Conservation (phyloP, 2,797 vertebrate species). For the Fistularia tabacaria region DNA sequence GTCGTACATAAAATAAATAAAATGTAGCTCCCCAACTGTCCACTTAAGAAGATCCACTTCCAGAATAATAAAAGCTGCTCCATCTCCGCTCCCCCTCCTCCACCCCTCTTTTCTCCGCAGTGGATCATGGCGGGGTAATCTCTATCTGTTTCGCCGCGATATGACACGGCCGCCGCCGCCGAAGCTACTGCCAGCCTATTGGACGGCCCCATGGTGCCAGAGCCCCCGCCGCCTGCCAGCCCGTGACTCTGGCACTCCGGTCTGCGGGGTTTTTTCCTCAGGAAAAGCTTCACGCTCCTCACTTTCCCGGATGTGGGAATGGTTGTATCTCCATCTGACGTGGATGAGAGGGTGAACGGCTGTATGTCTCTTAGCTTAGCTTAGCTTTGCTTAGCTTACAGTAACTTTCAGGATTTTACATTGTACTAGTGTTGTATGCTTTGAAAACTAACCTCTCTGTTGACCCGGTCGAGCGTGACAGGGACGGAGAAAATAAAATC, state of each 20-base stretch:
- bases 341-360: no score
- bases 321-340: no score
- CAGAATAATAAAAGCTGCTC: slow-evolving; percentile 30
- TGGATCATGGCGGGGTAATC: slow-evolving; percentile 69
- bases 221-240: slow-evolving; percentile 29
- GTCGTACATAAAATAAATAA: no score
- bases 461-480: no score
- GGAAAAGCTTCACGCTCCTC: background rate
- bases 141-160: slow-evolving; percentile 74
- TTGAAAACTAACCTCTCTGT: no score
- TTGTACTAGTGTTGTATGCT: no score
- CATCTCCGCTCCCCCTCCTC: slow-evolving; percentile 30
- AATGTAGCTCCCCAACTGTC: no score
- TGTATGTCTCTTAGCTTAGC: no score
- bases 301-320: background rate
- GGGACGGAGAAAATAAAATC: no score
- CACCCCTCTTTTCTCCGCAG: slow-evolving; percentile 47
- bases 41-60: slow-evolving; percentile 16
- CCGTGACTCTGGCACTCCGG: no score
- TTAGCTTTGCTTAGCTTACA: no score
- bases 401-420: no score
- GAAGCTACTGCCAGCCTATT: slow-evolving; percentile 43
- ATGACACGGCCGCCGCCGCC: slow-evolving; percentile 57
- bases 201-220: slow-evolving; percentile 25
- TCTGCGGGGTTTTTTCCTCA: background rate